These are phyloP conservation scores for Phaethon lepturus DNA, from an alignment of 2,113 vertebrate species.

Conservation along the genomic window DNA sequence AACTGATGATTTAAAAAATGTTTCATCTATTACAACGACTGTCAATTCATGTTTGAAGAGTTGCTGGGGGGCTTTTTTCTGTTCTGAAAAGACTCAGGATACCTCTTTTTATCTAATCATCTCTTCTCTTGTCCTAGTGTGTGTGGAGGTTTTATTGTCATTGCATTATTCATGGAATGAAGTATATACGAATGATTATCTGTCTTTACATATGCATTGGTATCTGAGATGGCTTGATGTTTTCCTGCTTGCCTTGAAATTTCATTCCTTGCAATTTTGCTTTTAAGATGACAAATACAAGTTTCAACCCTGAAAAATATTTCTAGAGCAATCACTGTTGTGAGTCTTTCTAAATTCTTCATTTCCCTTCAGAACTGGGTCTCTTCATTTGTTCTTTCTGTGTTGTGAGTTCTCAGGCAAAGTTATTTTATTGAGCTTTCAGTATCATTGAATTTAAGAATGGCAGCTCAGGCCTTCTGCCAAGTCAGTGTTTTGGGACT, in stretches of 20 bases:
- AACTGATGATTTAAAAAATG: slow-evolving; percentile 33
- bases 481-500: slow-evolving; percentile 16
- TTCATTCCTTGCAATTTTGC: not conserved
- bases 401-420: not conserved
- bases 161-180: not conserved
- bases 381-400: not conserved
- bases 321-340: not conserved
- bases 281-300: not conserved
- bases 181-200: not conserved
- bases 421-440: slow-evolving; percentile 21
- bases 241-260: not conserved
- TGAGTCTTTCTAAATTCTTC: not conserved
- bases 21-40: slow-evolving; percentile 42
- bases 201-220: not conserved
- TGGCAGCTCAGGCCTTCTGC: not conserved
- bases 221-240: not conserved
- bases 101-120: slow-evolving; percentile 33
- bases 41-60: slow-evolving; percentile 52
- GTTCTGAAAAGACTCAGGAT: slow-evolving; percentile 32
- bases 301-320: not conserved
- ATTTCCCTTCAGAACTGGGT: not conserved
- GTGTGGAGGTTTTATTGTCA: not conserved
- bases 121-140: not conserved
- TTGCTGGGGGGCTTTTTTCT: not conserved
- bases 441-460: slow-evolving; percentile 15